These are phyloP conservation scores for Drosophila hawaiiensis DNA, from an alignment of 2,888 invertebrate genomes.

Conservation along the genomic window DNA sequence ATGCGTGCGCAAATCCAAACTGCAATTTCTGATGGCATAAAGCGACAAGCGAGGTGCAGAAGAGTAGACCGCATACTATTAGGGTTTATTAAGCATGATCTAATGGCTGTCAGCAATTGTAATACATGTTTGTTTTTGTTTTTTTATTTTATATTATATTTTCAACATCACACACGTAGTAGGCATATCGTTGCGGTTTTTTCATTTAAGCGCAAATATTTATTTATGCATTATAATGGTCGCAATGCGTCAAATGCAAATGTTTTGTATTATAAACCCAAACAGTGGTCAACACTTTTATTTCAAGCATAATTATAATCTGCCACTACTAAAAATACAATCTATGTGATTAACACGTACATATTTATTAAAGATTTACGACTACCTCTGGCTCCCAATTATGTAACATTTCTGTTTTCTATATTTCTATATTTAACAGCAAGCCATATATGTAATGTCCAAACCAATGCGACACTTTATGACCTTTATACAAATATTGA, in stretches of 20 bases:
- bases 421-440: constrained; percentile 1
- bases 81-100: constrained; percentile 75
- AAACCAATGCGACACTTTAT: constrained; percentile 1
- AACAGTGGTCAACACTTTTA: constrained; percentile 53
- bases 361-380: constrained; percentile 45
- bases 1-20: constrained; percentile 37
- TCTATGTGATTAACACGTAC: not conserved
- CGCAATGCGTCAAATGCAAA: constrained; percentile 47
- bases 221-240: constrained; percentile 53
- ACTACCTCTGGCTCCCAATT: constrained; percentile 13
- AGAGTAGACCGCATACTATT: constrained; percentile 68
- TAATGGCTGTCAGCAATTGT: constrained; percentile 59
- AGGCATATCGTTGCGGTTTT: constrained; percentile 50
- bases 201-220: constrained; percentile 39
- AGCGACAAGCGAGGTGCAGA: constrained; percentile 1
- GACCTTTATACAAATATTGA: not conserved
- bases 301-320: constrained; percentile 68
- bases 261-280: constrained; percentile 35
- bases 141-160: not conserved
- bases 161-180: not conserved
- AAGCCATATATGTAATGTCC: not conserved
- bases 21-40: constrained; percentile 25
- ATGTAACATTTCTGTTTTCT: not conserved
- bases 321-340: constrained; percentile 16
- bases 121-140: constrained; percentile 12